phyloP scores from a whole-genome alignment of 2,888 invertebrate genomes.

The Capitulum mitella region DNA sequence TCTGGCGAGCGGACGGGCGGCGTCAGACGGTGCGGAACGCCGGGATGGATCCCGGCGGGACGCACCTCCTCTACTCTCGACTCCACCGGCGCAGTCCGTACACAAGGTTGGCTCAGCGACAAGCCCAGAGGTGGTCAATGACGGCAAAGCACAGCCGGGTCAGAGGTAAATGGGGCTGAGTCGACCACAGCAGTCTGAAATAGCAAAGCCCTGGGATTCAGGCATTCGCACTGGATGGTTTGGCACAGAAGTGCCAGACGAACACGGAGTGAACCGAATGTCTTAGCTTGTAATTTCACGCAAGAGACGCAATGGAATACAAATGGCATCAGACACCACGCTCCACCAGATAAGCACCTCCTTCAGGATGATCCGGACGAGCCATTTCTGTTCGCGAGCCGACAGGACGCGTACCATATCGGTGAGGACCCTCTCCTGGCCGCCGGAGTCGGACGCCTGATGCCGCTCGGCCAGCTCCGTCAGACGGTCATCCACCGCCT shows the following conservation, averaged over 20 bases:
- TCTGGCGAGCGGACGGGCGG: conserved; percentile 34
- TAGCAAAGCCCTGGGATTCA: too few species aligned
- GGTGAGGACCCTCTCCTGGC: conserved; percentile 57
- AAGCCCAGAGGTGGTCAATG: neutral
- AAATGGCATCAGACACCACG: neutral
- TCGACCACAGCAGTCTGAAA: too few species aligned
- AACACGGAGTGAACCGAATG: neutral
- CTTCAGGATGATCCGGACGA: conserved; percentile 78
- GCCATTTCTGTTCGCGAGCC: conserved; percentile 78
- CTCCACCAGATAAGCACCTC: too few species aligned
- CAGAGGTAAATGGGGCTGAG: too few species aligned
- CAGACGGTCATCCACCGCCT: conserved; percentile 64
- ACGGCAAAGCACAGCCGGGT: neutral
- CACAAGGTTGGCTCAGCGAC: neutral
- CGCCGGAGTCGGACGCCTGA: conserved; percentile 53
- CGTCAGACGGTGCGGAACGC: neutral
- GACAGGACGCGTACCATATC: conserved; percentile 60
- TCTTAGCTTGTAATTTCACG: neutral
- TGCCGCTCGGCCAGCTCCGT: conserved; percentile 65
- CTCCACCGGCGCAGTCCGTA: neutral
- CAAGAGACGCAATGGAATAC: neutral
- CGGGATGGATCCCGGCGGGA: too few species aligned
- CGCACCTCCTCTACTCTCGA: too few species aligned
- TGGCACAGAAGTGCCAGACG: too few species aligned
- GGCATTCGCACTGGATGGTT: too few species aligned